Percentiles rank a stretch among this genome's conserved stretches.
phyloP scores from a whole-genome alignment of 2,888 invertebrate genomes.

The Drosophila multiciliata region DNA sequence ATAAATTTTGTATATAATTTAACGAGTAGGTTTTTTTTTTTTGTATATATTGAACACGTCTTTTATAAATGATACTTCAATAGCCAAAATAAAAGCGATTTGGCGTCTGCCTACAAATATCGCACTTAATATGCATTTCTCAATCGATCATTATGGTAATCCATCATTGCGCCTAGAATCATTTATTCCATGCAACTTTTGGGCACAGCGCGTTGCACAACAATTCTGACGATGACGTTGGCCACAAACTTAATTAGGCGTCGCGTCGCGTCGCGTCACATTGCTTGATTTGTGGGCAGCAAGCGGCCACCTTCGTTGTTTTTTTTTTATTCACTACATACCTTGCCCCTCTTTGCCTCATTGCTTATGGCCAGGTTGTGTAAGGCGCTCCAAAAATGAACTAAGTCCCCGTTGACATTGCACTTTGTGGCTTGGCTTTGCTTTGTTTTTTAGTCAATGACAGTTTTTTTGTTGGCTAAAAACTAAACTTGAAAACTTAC shows the following conservation, averaged over 20 bases:
- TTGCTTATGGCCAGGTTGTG: conserved; percentile 31
- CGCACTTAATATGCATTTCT: conserved; percentile 22
- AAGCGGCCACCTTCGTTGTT: conserved; percentile 26
- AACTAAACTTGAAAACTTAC: not conserved
- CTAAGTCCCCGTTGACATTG: conserved; percentile 36
- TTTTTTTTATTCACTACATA: conserved; percentile 1
- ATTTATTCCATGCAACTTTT: conserved; percentile 43
- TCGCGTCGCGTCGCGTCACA: conserved; percentile 29
- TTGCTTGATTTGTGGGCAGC: conserved; percentile 39
- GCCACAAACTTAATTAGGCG: conserved; percentile 62
- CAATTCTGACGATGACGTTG: conserved; percentile 35
- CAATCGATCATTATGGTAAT: conserved; percentile 41
- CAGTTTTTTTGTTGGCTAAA: conserved; percentile 7
- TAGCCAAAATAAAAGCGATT: conserved; percentile 13
- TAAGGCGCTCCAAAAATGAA: conserved; percentile 27
- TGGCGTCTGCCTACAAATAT: conserved; percentile 44
- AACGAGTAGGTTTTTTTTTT: conserved; percentile 15
- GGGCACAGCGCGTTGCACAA: conserved; percentile 34
- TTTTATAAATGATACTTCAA: conserved; percentile 21
- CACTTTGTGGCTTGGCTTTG: conserved; percentile 24
- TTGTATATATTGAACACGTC: not conserved
- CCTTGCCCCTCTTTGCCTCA: conserved; percentile 6
- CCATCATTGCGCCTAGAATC: conserved; percentile 26
- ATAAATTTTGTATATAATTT: not conserved
- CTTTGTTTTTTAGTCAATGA: conserved; percentile 11